A percentile compares a stretch with the other conserved stretches of the same genome.
Conservation (phyloP, 1,140 invertebrate species). For the Apis laboriosa region DNA sequence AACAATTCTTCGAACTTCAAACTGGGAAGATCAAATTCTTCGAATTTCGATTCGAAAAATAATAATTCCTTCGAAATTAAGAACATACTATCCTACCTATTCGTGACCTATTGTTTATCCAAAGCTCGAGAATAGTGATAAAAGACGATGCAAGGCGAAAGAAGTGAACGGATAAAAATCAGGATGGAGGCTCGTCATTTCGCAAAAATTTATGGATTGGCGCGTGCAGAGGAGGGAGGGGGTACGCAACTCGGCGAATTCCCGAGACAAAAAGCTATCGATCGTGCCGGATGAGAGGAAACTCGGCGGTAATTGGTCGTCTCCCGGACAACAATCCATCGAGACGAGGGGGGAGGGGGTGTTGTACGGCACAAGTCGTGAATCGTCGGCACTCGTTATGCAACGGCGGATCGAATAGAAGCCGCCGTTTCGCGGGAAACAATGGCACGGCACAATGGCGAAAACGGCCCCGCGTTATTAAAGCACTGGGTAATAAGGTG, state of each 20-base stretch:
- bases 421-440: constrained; percentile 37
- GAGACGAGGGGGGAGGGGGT: background rate
- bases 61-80: too few species aligned
- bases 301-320: constrained; percentile 48
- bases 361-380: constrained; percentile 14
- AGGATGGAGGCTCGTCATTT: constrained; percentile 24
- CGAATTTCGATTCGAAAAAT: too few species aligned
- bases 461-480: constrained; percentile 39
- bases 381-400: constrained; percentile 51
- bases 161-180: too few species aligned
- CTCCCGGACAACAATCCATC: constrained; percentile 53
- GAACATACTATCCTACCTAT: background rate
- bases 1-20: too few species aligned
- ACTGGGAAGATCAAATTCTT: too few species aligned
- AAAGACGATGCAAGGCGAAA: too few species aligned
- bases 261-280: constrained; percentile 54
- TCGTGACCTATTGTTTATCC: background rate
- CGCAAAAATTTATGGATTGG: background rate
- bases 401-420: constrained; percentile 46
- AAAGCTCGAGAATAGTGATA: too few species aligned
- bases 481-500: constrained; percentile 47
- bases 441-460: constrained; percentile 40
- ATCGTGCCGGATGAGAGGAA: constrained; percentile 43
- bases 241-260: constrained; percentile 40
- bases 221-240: too few species aligned